phyloP scores from a whole-genome alignment of 1,140 invertebrate species.

The Venturia canescens region DNA sequence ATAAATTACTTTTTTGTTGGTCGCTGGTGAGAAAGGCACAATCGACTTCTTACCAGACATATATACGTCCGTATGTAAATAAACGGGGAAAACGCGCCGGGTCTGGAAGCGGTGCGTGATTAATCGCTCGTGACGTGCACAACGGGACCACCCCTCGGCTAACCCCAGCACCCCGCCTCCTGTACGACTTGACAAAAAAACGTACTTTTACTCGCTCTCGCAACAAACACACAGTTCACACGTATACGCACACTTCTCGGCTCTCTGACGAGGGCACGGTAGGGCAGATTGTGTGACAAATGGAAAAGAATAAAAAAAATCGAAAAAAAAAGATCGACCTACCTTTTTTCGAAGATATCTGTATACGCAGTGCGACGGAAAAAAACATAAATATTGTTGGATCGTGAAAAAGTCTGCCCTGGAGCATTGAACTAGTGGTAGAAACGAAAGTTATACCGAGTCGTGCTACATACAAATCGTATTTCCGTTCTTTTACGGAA shows the following conservation, averaged over 20 bases:
- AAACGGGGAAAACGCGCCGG: slow-evolving; percentile 19
- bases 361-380: no score
- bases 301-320: neutral
- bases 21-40: neutral
- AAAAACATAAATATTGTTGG: no score
- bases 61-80: slow-evolving; percentile 27
- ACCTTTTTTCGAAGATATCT: no score
- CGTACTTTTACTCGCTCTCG: neutral
- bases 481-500: no score
- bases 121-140: slow-evolving; percentile 29
- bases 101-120: slow-evolving; percentile 36
- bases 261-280: slow-evolving; percentile 3
- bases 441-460: no score
- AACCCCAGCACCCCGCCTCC: neutral
- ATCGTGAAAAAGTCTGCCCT: no score
- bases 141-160: neutral
- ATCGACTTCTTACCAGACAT: slow-evolving; percentile 23
- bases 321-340: no score
- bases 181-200: slow-evolving; percentile 27
- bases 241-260: neutral
- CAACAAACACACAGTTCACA: neutral
- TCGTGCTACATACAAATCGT: no score
- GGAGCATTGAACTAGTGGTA: no score
- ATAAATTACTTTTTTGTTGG: slow-evolving; percentile 6
- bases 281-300: slow-evolving; percentile 6